These are phyloP conservation scores for Marmota flaviventris DNA, from an alignment of 2,113 vertebrate genomes.

Conservation along the genomic window DNA sequence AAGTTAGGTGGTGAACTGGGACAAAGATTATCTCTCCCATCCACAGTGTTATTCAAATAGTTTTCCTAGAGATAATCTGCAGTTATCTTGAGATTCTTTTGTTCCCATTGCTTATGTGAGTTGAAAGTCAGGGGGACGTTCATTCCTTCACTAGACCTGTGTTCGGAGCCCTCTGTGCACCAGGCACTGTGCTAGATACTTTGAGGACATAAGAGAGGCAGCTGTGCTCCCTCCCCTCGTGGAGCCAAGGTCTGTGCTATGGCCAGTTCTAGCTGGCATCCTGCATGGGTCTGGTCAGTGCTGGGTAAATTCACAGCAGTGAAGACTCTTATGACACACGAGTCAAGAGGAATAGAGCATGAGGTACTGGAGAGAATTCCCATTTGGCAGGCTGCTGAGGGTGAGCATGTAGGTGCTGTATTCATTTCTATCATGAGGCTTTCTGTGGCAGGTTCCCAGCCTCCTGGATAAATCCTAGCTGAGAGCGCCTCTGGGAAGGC, in stretches of 20 bases:
- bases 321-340: neutral
- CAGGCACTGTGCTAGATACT: neutral
- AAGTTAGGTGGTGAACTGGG: too few relatives aligned
- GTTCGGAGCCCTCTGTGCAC: rapidly evolving
- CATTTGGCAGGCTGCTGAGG: neutral
- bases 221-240: neutral
- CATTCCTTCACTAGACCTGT: neutral
- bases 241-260: neutral
- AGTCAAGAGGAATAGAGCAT: neutral
- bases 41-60: neutral
- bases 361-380: neutral
- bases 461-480: neutral
- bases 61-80: too few relatives aligned
- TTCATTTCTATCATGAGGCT: neutral
- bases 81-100: neutral
- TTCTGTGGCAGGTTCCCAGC: neutral
- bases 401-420: neutral
- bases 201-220: neutral
- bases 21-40: neutral
- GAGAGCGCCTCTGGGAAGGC: neutral
- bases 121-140: neutral
- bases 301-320: too few relatives aligned
- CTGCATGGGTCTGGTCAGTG: neutral
- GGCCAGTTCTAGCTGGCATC: neutral
- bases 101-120: rapidly evolving